Percentiles rank a stretch among this genome's conserved stretches.
These are phyloP conservation scores for Staurois parvus DNA, from an alignment of 2,797 vertebrate genomes.

Conservation along the genomic window DNA sequence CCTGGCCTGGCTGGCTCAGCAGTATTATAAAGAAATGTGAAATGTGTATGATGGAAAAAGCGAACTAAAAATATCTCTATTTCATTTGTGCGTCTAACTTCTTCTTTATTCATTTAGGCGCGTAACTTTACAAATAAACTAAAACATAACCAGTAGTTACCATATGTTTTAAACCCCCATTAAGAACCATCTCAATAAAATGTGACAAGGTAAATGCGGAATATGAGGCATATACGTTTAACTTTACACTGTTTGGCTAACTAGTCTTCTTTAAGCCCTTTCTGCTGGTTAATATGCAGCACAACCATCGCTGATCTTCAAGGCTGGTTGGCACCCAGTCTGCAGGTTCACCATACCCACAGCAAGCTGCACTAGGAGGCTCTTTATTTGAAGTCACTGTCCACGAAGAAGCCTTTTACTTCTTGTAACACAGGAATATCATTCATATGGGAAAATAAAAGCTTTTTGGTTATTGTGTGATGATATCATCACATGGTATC, in stretches of 20 bases:
- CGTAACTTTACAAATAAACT: neutral
- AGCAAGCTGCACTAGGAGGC: neutral
- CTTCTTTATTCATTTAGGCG: conserved; percentile 5
- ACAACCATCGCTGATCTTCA: too few relatives aligned
- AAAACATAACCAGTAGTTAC: neutral
- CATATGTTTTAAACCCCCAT: neutral
- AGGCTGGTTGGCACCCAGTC: neutral
- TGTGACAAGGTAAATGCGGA: too few relatives aligned
- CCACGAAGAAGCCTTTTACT: too few relatives aligned
- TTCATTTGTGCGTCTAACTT: neutral
- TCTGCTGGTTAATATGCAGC: neutral
- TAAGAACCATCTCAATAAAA: too few relatives aligned
- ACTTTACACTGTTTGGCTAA: neutral
- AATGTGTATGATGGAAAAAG: conserved; percentile 39
- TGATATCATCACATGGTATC: too few relatives aligned
- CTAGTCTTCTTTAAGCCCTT: neutral
- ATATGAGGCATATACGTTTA: too few relatives aligned
- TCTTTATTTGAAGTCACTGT: too few relatives aligned
- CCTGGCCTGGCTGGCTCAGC: conserved; percentile 23
- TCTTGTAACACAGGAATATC: too few relatives aligned
- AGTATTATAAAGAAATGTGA: conserved; percentile 36
- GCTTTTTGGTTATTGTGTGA: neutral
- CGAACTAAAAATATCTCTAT: conserved; percentile 21
- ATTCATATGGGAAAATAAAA: too few relatives aligned
- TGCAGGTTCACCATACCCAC: neutral